A percentile compares a stretch with the other conserved stretches of the same genome.
phyloP scores from a whole-genome alignment of 2,888 invertebrate species.

The Xestia rhomboidea region DNA sequence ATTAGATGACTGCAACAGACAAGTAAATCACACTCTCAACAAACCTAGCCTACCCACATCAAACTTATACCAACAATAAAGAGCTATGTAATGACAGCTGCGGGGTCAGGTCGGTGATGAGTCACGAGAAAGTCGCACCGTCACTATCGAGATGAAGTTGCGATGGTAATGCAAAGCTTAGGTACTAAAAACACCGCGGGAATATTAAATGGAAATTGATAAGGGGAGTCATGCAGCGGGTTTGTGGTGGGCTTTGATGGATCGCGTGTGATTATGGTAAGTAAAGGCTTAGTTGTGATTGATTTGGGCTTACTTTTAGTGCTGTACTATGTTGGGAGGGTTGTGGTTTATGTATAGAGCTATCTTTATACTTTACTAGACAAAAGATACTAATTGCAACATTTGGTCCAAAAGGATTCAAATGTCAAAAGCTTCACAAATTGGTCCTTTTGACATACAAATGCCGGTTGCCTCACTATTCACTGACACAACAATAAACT shows the following conservation, averaged over 20 bases:
- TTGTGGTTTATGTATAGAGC: too few relatives aligned
- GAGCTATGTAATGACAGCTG: constrained; percentile 40
- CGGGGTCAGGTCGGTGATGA: constrained; percentile 60
- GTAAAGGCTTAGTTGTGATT: constrained; percentile 38
- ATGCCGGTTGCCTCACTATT: constrained; percentile 23
- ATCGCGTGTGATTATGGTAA: constrained; percentile 18
- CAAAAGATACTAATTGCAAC: background rate
- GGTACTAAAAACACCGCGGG: constrained; percentile 31
- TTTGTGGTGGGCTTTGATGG: constrained; percentile 42
- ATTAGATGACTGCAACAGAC: constrained; percentile 14
- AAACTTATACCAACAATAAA: constrained; percentile 35
- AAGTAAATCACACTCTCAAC: constrained; percentile 10
- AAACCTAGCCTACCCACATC: constrained; percentile 20
- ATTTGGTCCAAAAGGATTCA: constrained; percentile 1
- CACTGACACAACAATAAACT: constrained; percentile 12
- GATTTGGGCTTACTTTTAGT: constrained; percentile 4
- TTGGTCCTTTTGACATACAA: constrained; percentile 28
- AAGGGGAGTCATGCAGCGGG: constrained; percentile 51
- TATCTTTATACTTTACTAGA: too few relatives aligned
- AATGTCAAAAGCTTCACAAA: constrained; percentile 13
- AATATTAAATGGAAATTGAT: constrained; percentile 58
- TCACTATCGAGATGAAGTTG: constrained; percentile 53
- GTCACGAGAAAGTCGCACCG: constrained; percentile 63
- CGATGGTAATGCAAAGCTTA: constrained; percentile 49
- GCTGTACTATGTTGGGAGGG: background rate